Percentiles rank a stretch among this genome's conserved stretches.
phyloP scores from a whole-genome alignment of 2,113 vertebrate species.

The Ciconia boyciana region DNA sequence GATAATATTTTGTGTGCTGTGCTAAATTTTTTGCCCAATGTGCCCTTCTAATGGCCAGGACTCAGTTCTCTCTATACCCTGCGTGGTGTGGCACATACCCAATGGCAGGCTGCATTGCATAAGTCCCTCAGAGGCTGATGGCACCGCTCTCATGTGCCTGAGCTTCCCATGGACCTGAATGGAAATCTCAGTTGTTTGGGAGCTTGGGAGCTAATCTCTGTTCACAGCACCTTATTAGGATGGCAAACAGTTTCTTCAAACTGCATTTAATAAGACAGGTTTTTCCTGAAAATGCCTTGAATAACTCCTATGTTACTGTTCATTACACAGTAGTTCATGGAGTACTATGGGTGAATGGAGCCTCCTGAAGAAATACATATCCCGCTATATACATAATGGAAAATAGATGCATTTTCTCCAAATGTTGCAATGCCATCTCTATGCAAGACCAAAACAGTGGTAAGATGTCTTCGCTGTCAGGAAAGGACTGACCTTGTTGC shows the following conservation, averaged over 20 bases:
- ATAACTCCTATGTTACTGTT: background rate
- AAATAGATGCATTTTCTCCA: background rate
- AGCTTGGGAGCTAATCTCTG: background rate
- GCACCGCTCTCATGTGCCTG: accelerated
- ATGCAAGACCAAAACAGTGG: background rate
- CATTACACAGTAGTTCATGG: background rate
- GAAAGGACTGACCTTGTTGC: background rate
- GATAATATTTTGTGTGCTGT: background rate
- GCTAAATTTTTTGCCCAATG: background rate
- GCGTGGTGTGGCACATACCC: background rate
- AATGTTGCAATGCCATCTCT: background rate
- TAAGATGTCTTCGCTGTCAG: background rate
- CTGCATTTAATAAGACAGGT: background rate
- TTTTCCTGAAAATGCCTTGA: background rate
- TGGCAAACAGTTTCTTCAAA: background rate
- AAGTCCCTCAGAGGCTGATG: background rate
- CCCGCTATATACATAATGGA: background rate
- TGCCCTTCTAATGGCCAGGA: background rate
- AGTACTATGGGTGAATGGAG: background rate
- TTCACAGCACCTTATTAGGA: background rate
- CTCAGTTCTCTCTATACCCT: background rate
- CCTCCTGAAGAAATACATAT: background rate
- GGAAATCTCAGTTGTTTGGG: background rate
- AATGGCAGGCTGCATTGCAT: accelerated
- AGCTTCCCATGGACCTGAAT: background rate